Evolutionary conservation across 2,888 invertebrate genomes (phyloP).

Genomic region (Iphiclides podalirius): DNA sequence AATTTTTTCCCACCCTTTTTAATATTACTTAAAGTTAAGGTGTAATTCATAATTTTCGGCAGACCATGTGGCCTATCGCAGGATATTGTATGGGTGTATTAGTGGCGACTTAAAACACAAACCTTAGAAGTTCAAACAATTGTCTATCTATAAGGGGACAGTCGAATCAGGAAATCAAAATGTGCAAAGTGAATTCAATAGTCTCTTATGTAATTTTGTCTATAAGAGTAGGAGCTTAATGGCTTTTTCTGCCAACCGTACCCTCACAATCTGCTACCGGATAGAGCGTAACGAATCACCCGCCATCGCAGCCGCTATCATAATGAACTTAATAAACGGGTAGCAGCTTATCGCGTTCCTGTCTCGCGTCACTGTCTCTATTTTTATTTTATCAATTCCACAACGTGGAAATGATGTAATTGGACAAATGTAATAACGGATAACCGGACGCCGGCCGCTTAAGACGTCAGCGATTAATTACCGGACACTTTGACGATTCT

Average conservation of each 20-base stretch:
- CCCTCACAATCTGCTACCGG: slow-evolving; percentile 39
- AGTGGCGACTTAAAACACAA: no score
- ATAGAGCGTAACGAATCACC: slow-evolving; percentile 43
- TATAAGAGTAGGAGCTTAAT: no score
- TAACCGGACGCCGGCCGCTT: not conserved
- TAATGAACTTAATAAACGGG: slow-evolving; percentile 46
- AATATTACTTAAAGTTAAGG: no score
- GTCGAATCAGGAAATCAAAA: no score
- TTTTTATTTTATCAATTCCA: slow-evolving; percentile 34
- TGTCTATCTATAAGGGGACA: no score
- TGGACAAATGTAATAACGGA: slow-evolving; percentile 13
- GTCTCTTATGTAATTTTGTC: no score
- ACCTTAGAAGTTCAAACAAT: no score
- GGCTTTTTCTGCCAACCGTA: slow-evolving; percentile 28
- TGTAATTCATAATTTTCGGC: no score
- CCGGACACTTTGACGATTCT: not conserved
- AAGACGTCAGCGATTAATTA: slow-evolving; percentile 2
- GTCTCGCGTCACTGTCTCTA: slow-evolving; percentile 23
- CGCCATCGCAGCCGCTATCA: slow-evolving; percentile 33
- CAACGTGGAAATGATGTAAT: slow-evolving; percentile 25
- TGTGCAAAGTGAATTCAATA: no score
- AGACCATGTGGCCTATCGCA: no score
- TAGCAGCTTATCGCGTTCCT: slow-evolving; percentile 35
- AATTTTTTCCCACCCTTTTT: no score
- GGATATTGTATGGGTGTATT: no score